These are phyloP conservation scores for Dendrolimus pini DNA, from an alignment of 2,888 invertebrate genomes.

Conservation along the genomic window DNA sequence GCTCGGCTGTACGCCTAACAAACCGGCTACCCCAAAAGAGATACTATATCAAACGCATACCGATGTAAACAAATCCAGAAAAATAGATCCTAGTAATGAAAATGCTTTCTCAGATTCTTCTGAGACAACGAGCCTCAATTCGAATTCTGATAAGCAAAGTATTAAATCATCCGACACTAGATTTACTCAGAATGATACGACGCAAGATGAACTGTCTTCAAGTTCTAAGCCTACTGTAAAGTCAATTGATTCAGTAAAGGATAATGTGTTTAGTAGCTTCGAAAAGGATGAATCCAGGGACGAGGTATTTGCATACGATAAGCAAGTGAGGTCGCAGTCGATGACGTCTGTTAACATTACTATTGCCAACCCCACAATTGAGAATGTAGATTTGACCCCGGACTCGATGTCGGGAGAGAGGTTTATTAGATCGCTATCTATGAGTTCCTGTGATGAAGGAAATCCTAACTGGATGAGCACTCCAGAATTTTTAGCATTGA, in stretches of 20 bases:
- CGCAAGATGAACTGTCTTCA: conserved; percentile 56
- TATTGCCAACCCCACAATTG: conserved; percentile 84
- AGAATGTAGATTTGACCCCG: conserved; percentile 82
- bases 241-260: conserved; percentile 54
- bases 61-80: conserved; percentile 27
- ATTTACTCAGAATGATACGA: conserved; percentile 56
- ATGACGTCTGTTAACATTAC: conserved; percentile 81
- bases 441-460: conserved; percentile 83
- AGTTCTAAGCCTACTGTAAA: conserved; percentile 61
- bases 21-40: conserved; percentile 38
- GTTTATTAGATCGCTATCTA: conserved; percentile 78
- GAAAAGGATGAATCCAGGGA: conserved; percentile 60
- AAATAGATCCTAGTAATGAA: conserved; percentile 55
- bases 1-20: conserved; percentile 40
- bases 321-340: conserved; percentile 73
- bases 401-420: conserved; percentile 76
- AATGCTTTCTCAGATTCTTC: conserved; percentile 72
- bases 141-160: conserved; percentile 71
- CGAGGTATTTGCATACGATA: conserved; percentile 55
- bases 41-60: conserved; percentile 27
- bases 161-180: conserved; percentile 61
- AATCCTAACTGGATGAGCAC: conserved; percentile 88
- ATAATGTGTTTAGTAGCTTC: conserved; percentile 48
- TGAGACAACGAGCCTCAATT: conserved; percentile 69
- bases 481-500: conserved; percentile 86